A percentile compares a stretch with the other conserved stretches of the same genome.
Evolutionary conservation across 2,797 vertebrate species (phyloP).

Genomic region (Sylvilagus floridanus): DNA sequence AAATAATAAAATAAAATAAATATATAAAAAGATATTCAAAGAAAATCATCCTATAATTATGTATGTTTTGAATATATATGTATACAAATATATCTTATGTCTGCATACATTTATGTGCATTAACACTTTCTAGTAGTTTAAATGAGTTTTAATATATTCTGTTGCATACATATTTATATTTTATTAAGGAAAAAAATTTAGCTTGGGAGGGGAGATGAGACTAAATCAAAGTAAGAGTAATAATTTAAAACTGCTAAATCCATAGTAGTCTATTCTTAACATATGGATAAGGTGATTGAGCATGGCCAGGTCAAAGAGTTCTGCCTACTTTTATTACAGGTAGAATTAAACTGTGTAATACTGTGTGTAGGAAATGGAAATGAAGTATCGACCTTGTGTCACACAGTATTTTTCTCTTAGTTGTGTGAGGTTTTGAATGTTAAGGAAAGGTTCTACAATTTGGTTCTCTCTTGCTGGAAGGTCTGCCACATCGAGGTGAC

Average conservation of each 20-base stretch:
- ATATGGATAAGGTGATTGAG: background rate
- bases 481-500: fast-evolving
- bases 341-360: background rate
- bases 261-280: background rate
- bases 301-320: background rate
- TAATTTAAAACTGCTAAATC: background rate
- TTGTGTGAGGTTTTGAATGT: background rate
- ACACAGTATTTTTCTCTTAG: background rate
- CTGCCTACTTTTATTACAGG: background rate
- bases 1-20: too few species aligned
- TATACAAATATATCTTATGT: background rate
- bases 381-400: background rate
- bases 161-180: background rate
- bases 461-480: background rate
- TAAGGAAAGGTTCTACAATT: background rate
- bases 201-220: background rate
- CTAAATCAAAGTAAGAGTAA: background rate
- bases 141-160: conserved; percentile 65
- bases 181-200: background rate
- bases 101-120: background rate
- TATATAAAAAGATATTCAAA: conserved; percentile 48
- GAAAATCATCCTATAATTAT: conserved; percentile 51
- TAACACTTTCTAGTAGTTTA: conserved; percentile 60
- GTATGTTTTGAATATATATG: background rate
- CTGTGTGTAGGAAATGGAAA: background rate